Evolutionary conservation across 64 coral and sea anemone species (phyloP).

Genomic region (Hydrozoanthus tunicans): DNA sequence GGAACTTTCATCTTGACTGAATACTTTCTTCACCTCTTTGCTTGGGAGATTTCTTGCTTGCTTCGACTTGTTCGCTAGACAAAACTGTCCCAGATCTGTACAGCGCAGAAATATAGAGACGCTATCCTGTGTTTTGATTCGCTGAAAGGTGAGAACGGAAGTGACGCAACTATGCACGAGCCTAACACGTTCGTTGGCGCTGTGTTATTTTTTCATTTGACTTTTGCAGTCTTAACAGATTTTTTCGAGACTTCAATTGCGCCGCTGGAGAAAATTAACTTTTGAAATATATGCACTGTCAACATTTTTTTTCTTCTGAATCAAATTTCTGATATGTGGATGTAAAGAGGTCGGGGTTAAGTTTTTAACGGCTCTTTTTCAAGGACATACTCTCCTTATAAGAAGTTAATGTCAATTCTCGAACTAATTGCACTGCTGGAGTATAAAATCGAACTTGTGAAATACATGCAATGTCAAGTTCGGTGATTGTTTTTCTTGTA

Average conservation of each 20-base stretch:
- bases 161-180: conserved; percentile 5
- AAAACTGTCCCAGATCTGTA: not conserved
- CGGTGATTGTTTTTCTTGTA: no score
- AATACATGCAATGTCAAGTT: no score
- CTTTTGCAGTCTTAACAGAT: not conserved
- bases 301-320: not conserved
- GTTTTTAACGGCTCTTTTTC: no score
- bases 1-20: conserved; percentile 38
- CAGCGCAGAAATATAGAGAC: not conserved
- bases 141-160: conserved; percentile 1
- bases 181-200: not conserved
- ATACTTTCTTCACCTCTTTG: not conserved
- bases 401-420: no score
- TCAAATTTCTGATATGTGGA: not conserved
- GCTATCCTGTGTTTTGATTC: conserved; percentile 6
- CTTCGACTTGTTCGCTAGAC: not conserved
- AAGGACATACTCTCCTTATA: no score
- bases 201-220: not conserved
- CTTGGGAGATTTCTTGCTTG: not conserved
- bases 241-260: not conserved
- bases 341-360: no score
- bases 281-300: not conserved
- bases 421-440: no score
- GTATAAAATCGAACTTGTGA: no score
- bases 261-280: not conserved